phyloP scores from a whole-genome alignment of 2,797 vertebrate genomes.

The Enteromius treurensis region DNA sequence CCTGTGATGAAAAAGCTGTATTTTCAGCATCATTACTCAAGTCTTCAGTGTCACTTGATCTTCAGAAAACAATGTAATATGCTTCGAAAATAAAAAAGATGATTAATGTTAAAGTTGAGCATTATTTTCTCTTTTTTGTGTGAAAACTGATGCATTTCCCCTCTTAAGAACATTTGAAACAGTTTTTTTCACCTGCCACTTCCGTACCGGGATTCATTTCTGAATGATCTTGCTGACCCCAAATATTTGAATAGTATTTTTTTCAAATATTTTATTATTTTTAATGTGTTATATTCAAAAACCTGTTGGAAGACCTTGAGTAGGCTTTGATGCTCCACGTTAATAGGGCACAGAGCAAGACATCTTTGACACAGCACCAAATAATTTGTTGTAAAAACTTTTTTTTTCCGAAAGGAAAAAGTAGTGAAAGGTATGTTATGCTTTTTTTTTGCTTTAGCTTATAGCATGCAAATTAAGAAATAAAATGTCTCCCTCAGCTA shows the following conservation, averaged over 20 bases:
- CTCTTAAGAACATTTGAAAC: too few relatives aligned
- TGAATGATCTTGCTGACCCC: background rate
- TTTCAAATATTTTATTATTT: background rate
- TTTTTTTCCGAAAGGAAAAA: conserved; percentile 26
- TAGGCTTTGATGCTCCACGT: background rate
- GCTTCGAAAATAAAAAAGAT: too few relatives aligned
- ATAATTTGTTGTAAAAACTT: background rate
- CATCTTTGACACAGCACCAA: background rate
- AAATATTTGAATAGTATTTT: background rate
- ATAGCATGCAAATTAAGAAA: conserved; percentile 32
- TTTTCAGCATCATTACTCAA: too few relatives aligned
- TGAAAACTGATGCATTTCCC: background rate
- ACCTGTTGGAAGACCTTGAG: background rate
- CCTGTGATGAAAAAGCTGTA: too few relatives aligned
- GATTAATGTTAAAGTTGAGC: background rate
- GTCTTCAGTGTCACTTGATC: background rate
- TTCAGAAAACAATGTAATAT: background rate
- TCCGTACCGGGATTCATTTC: background rate
- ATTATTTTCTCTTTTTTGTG: background rate
- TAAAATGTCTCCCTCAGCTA: conserved; percentile 11
- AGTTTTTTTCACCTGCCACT: background rate
- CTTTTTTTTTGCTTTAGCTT: conserved; percentile 15
- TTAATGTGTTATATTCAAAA: background rate
- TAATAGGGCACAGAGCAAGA: background rate
- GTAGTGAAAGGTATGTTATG: background rate